Evolutionary conservation across 2,797 vertebrate species (phyloP), one percentile per base, ranked within the genome.

Genomic region (Catharus ustulatus): DNA sequence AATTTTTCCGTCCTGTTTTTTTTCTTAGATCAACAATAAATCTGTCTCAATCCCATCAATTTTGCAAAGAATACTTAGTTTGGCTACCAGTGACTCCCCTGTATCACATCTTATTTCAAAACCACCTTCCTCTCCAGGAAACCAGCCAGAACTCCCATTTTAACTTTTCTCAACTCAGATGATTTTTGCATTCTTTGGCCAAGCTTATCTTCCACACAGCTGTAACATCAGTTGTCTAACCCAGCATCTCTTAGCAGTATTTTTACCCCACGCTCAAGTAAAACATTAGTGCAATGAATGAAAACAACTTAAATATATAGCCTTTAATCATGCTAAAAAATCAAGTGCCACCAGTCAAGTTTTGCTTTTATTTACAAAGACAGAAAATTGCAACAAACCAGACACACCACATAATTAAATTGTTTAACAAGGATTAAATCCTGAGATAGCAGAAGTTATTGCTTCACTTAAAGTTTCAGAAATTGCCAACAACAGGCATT

Each of bases 341-440:
- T 61, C 7, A 62, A 54, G 16, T 42, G 58, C 77, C 51, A 91
- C 43, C 87, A 13, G 84, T 82, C 73, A 95, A 78, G 72, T 93
- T 89, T 90, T 30, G 40, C 67, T 95, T 89, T 94, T 94, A 90
- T 94, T 91, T 83, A 68, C 75, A 93, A 95, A 96, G 81, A 95
- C 83, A 97, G 87, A 85, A 94, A n/a, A 89, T 87, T 87, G 94
- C 61, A 96, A 76, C 51, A 95, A 89, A 74, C 38, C 20, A 92
- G 45, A 54, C 27, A 84, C 40, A 67, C 19, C 24, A 48, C 14
- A 54, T 69, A 71, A 74, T 87, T 86, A 32, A 49, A 82, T 85
- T 83, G 74, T 43, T 94, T 81, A 85, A 80, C 55, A 91, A 76
- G 89, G 24, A 48, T 72, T 57, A 75, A 84, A 96, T 94, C 96